Evolutionary conservation across 2,113 vertebrate species (phyloP).

Genomic region (Colius striatus): DNA sequence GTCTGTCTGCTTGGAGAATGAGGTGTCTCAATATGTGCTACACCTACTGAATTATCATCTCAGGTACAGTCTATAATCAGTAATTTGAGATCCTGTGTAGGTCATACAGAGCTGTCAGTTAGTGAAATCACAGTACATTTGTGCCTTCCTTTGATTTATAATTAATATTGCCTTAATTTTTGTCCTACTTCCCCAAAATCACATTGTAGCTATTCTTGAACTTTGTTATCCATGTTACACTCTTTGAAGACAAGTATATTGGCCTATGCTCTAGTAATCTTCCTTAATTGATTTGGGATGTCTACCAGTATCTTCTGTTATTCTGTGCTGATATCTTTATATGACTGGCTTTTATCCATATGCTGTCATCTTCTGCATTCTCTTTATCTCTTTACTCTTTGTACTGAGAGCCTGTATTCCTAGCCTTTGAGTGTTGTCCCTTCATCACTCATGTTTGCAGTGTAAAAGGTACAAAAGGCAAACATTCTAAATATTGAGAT

Average conservation of each 20-base stretch:
- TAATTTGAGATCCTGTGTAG: neutral
- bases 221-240: slow-evolving; percentile 49
- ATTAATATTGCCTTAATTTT: neutral
- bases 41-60: neutral
- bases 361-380: slow-evolving; percentile 43
- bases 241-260: slow-evolving; percentile 55
- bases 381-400: slow-evolving; percentile 57
- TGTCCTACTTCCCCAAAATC: neutral
- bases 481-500: slow-evolving; percentile 10
- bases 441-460: slow-evolving; percentile 1
- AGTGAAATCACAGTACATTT: neutral
- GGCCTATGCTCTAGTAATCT: slow-evolving; percentile 61
- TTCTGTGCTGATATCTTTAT: slow-evolving; percentile 62
- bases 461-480: slow-evolving; percentile 32
- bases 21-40: neutral
- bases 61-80: neutral
- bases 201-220: slow-evolving; percentile 8
- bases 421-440: slow-evolving; percentile 3
- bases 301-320: slow-evolving; percentile 71
- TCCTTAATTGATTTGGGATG: slow-evolving; percentile 76
- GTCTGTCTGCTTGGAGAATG: neutral
- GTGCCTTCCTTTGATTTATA: slow-evolving; percentile 13
- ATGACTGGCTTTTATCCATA: slow-evolving; percentile 67
- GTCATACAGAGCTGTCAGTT: neutral
- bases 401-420: slow-evolving; percentile 32